These are phyloP conservation scores for Heliangelus exortis DNA, from an alignment of 2,797 vertebrate species.

Conservation along the genomic window DNA sequence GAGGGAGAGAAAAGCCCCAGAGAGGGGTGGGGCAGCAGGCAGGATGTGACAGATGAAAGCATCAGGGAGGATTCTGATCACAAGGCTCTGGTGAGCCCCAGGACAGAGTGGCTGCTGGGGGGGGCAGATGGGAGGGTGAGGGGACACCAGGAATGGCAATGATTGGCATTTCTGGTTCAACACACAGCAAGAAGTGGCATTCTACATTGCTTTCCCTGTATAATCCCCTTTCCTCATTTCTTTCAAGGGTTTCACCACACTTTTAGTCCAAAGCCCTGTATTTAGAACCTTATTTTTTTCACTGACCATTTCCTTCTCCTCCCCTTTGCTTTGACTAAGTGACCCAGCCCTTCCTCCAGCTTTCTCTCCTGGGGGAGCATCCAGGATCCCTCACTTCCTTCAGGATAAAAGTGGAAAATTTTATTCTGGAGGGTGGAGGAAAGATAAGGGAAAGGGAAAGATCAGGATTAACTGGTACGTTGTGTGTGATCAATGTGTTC, in stretches of 20 bases:
- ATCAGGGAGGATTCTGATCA: background rate
- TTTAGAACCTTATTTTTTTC: constrained; percentile 37
- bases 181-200: background rate
- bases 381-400: constrained; percentile 49
- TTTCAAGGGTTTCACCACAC: background rate
- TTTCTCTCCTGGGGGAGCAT: constrained; percentile 7
- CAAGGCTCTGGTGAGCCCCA: background rate
- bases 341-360: constrained; percentile 65
- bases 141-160: background rate
- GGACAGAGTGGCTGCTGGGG: background rate
- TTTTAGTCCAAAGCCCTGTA: background rate
- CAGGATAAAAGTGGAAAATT: background rate
- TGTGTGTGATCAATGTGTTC: background rate
- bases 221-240: background rate
- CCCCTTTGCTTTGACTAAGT: constrained; percentile 56
- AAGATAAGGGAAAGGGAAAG: constrained; percentile 9
- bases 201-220: background rate
- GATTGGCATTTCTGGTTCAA: background rate
- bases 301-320: constrained; percentile 59
- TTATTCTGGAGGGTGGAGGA: background rate
- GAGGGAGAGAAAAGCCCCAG: background rate
- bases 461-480: background rate
- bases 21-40: background rate
- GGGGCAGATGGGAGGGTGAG: background rate
- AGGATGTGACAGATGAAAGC: background rate